Base-by-base conservation (phyloP, 1,140 invertebrate species). In the Phymorhynchus buccinoides region DNA sequence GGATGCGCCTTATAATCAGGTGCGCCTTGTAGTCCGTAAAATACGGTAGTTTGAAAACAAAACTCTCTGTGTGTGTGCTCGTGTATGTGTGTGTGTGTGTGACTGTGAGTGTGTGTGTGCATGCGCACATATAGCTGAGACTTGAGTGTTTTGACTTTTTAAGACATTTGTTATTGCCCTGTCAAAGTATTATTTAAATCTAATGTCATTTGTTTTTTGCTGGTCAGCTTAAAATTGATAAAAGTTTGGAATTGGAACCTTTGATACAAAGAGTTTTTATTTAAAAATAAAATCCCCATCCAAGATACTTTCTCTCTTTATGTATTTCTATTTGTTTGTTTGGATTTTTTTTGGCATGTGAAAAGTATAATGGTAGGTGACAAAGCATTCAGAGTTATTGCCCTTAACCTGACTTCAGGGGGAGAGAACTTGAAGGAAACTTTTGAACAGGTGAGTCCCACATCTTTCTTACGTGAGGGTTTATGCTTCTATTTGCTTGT, bases 351-450 rank as follows among this genome's bases (percentile, higher is more conserved):
- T 75, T 32, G 0, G 0, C 27, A 1, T 44, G 35, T 35, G n/a
- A 62, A 32, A 22, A 27, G 16, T 42, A 27, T 18, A 14, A 16
- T 41, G 39, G n/a, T 68, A 6, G 27, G 30, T 14, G 6, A 35
- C 35, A 73, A 4, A 39, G 18, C 18, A n/a, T 3, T n/a, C 18
- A 62, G 0, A 2, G 22, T 73, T 32, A 18, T 52, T 77, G 84
- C 87, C 88, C 88, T 91, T 90, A 89, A 89, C 87, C 56, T 56
- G 16, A 16, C 14, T 35, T 95, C 96, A 84, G 99, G 98, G 98
- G 98, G 98, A n/a, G 94, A 96, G 75, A 96, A 94, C 83, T 91
- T 99, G 39, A 93, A 95, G 90, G 98, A 99, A 94, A 96, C 98
- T 0, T 99, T 99, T 94, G 98, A 99, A 93, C 98, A 99, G 94